Percentiles rank a stretch among this genome's conserved stretches.
Conservation (phyloP, 2,888 invertebrate genomes). For the Portevinia maculata region DNA sequence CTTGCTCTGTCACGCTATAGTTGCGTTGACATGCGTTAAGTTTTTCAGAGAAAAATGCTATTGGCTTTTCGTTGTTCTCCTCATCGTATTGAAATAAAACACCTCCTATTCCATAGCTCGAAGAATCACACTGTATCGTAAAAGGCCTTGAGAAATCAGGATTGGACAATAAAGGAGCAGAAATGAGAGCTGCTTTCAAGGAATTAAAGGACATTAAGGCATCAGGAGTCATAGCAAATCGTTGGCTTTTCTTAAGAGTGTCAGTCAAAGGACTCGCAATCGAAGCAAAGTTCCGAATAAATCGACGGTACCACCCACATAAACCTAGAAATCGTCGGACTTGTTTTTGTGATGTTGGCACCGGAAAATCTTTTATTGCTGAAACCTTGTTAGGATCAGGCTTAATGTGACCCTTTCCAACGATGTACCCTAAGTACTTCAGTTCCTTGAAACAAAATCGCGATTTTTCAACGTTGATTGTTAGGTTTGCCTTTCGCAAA, state of each 20-base stretch:
- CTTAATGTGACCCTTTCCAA: too few species aligned
- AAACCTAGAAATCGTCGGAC: too few species aligned
- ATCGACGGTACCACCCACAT: conserved; percentile 68
- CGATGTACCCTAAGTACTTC: conserved; percentile 40
- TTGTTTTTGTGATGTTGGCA: too few species aligned
- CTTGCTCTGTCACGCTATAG: conserved; percentile 7
- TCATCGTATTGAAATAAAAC: too few species aligned
- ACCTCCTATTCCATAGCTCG: too few species aligned
- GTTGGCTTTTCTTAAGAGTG: conserved; percentile 5
- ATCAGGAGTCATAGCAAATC: conserved; percentile 13
- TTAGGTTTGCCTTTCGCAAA: conserved; percentile 44
- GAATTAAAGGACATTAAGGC: conserved; percentile 27
- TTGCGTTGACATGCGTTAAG: neutral
- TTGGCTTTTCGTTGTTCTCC: too few species aligned
- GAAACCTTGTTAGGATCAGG: too few species aligned
- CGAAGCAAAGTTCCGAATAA: conserved; percentile 65
- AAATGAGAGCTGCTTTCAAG: conserved; percentile 26
- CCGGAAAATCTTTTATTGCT: too few species aligned
- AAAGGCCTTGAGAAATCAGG: conserved; percentile 49
- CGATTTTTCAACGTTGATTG: conserved; percentile 53
- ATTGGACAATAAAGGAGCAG: conserved; percentile 34
- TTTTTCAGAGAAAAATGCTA: conserved; percentile 20
- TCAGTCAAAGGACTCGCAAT: conserved; percentile 47
- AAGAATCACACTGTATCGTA: conserved; percentile 49
- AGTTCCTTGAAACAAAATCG: too few species aligned